Base-by-base conservation (phyloP, 2,113 vertebrate genomes). In the Embiotoca jacksoni region DNA sequence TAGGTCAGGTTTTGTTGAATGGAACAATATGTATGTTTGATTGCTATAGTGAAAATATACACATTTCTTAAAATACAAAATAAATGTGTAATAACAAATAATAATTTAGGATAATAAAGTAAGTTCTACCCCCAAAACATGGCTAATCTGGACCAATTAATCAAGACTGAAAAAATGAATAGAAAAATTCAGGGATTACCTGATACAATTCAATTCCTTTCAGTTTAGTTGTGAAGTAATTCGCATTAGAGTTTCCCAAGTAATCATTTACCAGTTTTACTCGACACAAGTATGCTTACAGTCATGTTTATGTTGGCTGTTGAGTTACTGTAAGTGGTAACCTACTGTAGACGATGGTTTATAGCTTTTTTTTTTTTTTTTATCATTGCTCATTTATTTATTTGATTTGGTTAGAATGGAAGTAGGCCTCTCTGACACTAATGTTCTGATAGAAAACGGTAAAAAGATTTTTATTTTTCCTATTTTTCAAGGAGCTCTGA, bases 401-500 rank as follows among this genome's bases (percentile, higher is more conserved):
- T 44, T 13, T 44, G 41, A 3, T 44, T 44, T 44, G 41, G 6
- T 44, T 44, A 44, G 11, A 44, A 44, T 44, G 11, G 41, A 44
- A 7, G 8, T 10, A 44, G 13, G 13, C 41, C 5, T 44, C 37
- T 49, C 49, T 52, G 15, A 52, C 5, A 6, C 15, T 44, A 44
- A 44, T 13, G 49, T n/a, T 7, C 23, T 23, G 23, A 23, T 23
- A 23, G 23, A 14, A 52, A 52, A 52, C 14, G 3, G 15, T 16
- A 5, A 7, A 7, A 52, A 5, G 1, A 41, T 54, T 1, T 11
- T 5, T 3, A 2, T 9, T 44, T 63, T 66, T 31, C 41, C 11
- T 1, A 6, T 39, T 73, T 13, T 37, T 66, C 3, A 73, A 99
- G 98, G 98, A 90, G 96, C 96, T 83, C 95, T 99, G 77, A 99